phyloP scores from a whole-genome alignment of 2,888 invertebrate genomes.

The Loripinus fragilis region DNA sequence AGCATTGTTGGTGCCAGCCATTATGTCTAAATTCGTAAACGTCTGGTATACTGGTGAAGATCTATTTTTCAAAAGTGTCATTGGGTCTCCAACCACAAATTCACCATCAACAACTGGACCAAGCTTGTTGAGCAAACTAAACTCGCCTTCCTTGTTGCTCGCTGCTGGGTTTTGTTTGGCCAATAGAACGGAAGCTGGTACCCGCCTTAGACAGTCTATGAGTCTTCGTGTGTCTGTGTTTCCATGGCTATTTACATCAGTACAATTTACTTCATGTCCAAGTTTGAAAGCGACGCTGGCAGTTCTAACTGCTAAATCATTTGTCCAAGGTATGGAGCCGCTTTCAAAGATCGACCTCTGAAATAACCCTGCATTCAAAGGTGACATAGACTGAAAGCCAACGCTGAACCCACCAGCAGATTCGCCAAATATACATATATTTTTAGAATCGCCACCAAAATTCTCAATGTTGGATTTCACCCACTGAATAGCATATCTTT shows the following conservation, averaged over 20 bases:
- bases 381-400: constrained; percentile 57
- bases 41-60: constrained; percentile 37
- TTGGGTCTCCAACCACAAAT: constrained; percentile 44
- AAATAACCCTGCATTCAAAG: constrained; percentile 58
- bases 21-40: constrained; percentile 58
- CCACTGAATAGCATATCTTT: constrained; percentile 67
- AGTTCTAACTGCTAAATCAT: constrained; percentile 48
- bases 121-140: constrained; percentile 28
- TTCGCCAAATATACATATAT: constrained; percentile 66
- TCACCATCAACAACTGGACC: constrained; percentile 61
- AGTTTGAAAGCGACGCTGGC: constrained; percentile 31
- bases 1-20: constrained; percentile 61
- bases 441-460: constrained; percentile 67
- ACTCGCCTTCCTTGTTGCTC: neutral
- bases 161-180: constrained; percentile 19
- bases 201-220: constrained; percentile 37
- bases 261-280: constrained; percentile 48
- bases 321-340: constrained; percentile 89
- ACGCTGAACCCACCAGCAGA: constrained; percentile 69
- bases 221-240: constrained; percentile 5
- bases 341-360: constrained; percentile 67
- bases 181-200: constrained; percentile 39
- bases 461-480: constrained; percentile 61
- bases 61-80: constrained; percentile 32
- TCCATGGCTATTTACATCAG: neutral